These are phyloP conservation scores for Meloidogyne floridensis DNA, from an alignment of 1,140 invertebrate genomes.

Conservation along the genomic window DNA sequence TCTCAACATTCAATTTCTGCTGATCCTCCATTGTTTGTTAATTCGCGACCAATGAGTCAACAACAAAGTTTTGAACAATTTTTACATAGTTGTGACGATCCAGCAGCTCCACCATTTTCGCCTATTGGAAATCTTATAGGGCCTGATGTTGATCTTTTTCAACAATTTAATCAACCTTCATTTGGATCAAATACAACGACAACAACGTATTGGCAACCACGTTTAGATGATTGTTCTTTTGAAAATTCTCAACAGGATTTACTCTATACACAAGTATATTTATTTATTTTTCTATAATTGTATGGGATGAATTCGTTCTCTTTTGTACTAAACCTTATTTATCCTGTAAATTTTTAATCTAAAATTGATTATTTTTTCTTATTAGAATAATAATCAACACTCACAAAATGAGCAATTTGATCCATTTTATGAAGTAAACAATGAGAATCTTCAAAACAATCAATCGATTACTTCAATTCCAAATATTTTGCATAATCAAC, in stretches of 20 bases:
- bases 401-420: background rate
- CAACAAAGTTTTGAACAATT: background rate
- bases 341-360: background rate
- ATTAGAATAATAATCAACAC: background rate
- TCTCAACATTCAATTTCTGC: conserved; percentile 7
- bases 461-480: background rate
- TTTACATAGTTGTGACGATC: conserved; percentile 2
- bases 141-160: background rate
- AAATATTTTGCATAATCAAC: background rate
- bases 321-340: background rate
- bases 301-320: too few species aligned
- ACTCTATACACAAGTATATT: background rate
- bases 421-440: background rate
- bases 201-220: background rate
- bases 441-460: background rate
- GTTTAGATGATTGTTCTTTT: conserved; percentile 6
- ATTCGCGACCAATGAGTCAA: background rate
- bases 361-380: background rate
- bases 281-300: background rate
- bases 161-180: background rate
- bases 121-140: conserved; percentile 8
- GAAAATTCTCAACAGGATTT: background rate
- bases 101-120: conserved; percentile 9
- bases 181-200: background rate
- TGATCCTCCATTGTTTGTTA: conserved; percentile 18